Conservation (phyloP, 2,888 invertebrate species). For the Lithophane semibrunnea region DNA sequence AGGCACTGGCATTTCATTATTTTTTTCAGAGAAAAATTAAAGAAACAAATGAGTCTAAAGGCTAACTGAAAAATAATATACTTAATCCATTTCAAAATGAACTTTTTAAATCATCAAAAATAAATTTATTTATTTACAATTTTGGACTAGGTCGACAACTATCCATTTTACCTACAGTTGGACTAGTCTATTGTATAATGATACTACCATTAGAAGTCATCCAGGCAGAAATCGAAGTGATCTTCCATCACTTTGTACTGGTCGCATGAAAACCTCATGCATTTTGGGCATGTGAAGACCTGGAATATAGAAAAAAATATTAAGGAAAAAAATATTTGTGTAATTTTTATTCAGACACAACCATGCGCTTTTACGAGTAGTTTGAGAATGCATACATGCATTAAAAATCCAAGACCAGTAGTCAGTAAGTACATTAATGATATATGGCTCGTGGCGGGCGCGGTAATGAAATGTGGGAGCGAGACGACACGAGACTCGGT, state of each 20-base stretch:
- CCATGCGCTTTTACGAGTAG: constrained; percentile 29
- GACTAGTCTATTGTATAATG: constrained; percentile 31
- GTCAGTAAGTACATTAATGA: neutral
- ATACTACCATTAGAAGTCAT: constrained; percentile 77
- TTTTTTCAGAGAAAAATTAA: neutral
- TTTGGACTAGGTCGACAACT: constrained; percentile 16
- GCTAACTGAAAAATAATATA: neutral
- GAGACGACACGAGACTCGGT: neutral
- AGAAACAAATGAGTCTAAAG: neutral
- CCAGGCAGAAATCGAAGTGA: constrained; percentile 85
- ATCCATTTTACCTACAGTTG: constrained; percentile 30
- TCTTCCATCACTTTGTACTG: constrained; percentile 83
- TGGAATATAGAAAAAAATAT: constrained; percentile 66
- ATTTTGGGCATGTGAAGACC: constrained; percentile 86
- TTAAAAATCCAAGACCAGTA: neutral
- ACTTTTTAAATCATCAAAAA: neutral
- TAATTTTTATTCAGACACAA: neutral
- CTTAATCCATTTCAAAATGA: constrained; percentile 7
- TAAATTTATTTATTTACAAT: neutral
- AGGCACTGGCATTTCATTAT: constrained; percentile 26
- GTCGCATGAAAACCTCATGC: constrained; percentile 81
- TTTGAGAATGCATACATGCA: constrained; percentile 19
- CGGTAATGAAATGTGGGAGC: neutral
- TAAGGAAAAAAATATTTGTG: neutral
- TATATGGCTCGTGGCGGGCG: neutral